Percentiles rank a stretch among this genome's conserved stretches.
Conservation (phyloP, 2,113 vertebrate genomes). For the Nothoprocta perdicaria region DNA sequence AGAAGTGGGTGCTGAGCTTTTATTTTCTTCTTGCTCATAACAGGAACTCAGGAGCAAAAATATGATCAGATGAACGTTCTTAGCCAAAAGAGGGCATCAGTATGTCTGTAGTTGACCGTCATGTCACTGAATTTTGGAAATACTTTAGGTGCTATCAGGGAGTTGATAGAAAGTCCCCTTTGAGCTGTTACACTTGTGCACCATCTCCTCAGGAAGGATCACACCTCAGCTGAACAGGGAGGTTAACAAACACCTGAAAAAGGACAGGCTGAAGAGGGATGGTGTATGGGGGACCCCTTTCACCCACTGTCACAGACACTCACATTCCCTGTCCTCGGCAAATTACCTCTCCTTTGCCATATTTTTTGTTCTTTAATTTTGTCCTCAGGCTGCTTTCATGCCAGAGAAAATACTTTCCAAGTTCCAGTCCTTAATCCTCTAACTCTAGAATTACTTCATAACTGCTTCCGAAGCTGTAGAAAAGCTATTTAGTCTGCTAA, state of each 20-base stretch:
- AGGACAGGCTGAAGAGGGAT: not conserved
- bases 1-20: not conserved
- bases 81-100: not conserved
- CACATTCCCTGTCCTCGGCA: not conserved
- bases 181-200: not conserved
- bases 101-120: not conserved
- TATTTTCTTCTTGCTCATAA: not conserved
- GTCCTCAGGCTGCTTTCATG: not conserved
- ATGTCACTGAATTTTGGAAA: not conserved
- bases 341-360: not conserved
- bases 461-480: not conserved
- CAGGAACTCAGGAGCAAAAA: rapidly evolving
- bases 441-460: not conserved
- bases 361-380: conserved; percentile 25
- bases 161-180: not conserved
- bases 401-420: not conserved
- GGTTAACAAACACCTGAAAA: not conserved
- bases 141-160: not conserved
- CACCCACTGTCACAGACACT: not conserved
- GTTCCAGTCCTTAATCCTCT: not conserved
- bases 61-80: not conserved
- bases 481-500: not conserved
- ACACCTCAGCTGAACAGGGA: not conserved
- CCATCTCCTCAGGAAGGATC: not conserved
- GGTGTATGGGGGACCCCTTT: not conserved